Base-by-base conservation (phyloP, 2,888 invertebrate genomes). In the Eucera pruinosa region DNA sequence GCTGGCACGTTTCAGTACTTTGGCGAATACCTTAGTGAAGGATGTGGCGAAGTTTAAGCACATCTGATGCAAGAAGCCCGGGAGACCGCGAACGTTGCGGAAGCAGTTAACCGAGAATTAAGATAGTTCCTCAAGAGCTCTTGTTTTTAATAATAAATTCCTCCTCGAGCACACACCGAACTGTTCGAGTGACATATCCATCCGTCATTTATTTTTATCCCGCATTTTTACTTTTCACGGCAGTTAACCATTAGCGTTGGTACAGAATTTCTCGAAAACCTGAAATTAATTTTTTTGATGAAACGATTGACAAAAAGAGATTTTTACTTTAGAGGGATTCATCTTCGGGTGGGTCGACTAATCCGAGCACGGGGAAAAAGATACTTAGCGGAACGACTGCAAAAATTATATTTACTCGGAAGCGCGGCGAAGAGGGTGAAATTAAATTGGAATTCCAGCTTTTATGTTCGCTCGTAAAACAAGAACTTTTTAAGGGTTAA, bases 121-220 rank as follows among this genome's bases (percentile, higher is more conserved):
- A 85, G 83, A 85, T 81, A 83, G 82, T 86, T 84, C 41, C 48
- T 60, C 61, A 79, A 70, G 76, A 62, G 69, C 78, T 75, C 84
- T 84, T 81, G 83, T 81, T 85, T 85, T 86, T 81, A 83, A 86
- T 86, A 85, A 86, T 86, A 86, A 85, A 84, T 86, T 85, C 68
- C 81, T 70, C 73, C 69, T 72, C 73, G 70, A 82, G 78, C 76
- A 60, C 62, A 75, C 78, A 76, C 65, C 76, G 72, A 81, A 85
- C 69, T 83, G 70, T 78, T 78, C 58, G 82, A 81, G 78, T 75
- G 68, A 79, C 61, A 66, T 70, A 69, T 80, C 65, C 58, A 55
- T 68, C 50, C 69, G 47, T 60, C n/a, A n/a, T 30, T 33, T 54
- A 39, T 4, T 27, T 23, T n/a, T 20, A n/a, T 2, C 13, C 1